Conservation (phyloP, 2,113 vertebrate species). For the Etia nguti region DNA sequence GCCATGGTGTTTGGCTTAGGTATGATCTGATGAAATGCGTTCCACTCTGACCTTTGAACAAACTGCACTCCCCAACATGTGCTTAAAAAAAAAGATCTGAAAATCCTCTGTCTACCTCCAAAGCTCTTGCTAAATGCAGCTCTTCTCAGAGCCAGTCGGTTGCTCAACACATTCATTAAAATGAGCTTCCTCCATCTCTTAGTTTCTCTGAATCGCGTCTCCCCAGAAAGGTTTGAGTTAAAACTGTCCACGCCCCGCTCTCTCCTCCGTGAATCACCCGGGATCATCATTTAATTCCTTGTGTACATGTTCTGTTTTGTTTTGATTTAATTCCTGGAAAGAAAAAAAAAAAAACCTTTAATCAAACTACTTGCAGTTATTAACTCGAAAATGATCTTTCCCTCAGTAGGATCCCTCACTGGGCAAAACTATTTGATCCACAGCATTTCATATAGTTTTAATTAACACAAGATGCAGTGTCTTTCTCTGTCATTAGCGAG, state of each 20-base stretch:
- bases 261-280: background rate
- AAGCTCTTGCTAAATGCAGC: background rate
- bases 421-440: conserved; percentile 13
- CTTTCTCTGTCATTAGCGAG: conserved; percentile 41
- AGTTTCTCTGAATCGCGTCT: background rate
- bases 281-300: background rate
- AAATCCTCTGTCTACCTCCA: background rate
- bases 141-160: background rate
- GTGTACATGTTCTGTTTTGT: background rate
- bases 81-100: background rate
- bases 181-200: background rate
- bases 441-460: conserved; percentile 35
- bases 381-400: conserved; percentile 25
- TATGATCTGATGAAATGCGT: conserved; percentile 22
- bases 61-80: background rate
- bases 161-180: background rate
- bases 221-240: background rate
- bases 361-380: conserved; percentile 26
- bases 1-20: background rate
- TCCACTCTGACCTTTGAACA: conserved; percentile 35
- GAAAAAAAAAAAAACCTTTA: background rate
- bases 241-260: background rate
- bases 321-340: conserved; percentile 2
- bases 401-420: background rate
- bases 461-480: conserved; percentile 37